Conservation (phyloP, 2,797 vertebrate genomes). For the Coilia nasus region DNA sequence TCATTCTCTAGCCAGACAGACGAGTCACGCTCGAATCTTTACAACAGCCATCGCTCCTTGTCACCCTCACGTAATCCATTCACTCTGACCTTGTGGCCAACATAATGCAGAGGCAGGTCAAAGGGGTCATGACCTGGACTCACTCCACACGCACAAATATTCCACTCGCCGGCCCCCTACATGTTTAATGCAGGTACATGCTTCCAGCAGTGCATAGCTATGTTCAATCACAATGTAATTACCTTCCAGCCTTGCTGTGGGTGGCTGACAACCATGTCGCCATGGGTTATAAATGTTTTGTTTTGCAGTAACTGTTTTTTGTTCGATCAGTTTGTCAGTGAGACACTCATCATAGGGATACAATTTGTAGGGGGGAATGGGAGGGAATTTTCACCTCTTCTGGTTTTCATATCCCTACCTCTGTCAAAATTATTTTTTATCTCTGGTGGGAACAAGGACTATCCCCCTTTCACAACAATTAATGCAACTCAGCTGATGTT, state of each 20-base stretch:
- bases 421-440: no score
- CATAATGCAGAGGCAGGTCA: constrained; percentile 56
- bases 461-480: no score
- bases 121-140: constrained; percentile 55
- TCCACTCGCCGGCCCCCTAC: background rate
- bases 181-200: constrained; percentile 12
- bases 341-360: no score
- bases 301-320: background rate
- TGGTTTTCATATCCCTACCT: no score
- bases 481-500: no score
- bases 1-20: constrained; percentile 59
- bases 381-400: no score
- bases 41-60: constrained; percentile 42
- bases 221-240: background rate
- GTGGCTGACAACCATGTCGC: background rate
- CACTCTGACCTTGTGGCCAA: constrained; percentile 62
- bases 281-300: background rate
- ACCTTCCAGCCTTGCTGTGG: background rate
- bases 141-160: background rate
- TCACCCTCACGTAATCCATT: constrained; percentile 64
- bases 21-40: constrained; percentile 40
- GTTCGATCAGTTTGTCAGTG: background rate
- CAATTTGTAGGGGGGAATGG: no score
- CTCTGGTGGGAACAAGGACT: no score
- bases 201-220: background rate